Percentiles rank a stretch among this genome's conserved stretches.
These are phyloP conservation scores for Tortricodes alternella DNA, from an alignment of 2,888 invertebrate species.

Conservation along the genomic window DNA sequence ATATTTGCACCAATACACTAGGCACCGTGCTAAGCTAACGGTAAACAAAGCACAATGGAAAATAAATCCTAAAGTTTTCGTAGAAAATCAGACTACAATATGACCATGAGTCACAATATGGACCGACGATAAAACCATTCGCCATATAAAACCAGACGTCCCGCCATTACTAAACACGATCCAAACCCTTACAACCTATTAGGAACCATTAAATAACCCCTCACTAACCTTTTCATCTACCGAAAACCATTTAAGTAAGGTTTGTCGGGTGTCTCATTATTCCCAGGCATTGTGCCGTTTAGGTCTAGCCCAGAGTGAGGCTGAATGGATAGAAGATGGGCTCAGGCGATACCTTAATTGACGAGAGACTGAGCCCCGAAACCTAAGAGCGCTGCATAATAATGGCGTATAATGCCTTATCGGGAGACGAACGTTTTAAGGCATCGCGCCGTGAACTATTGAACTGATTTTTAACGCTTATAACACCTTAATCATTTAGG, in stretches of 20 bases:
- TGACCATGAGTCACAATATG: constrained; percentile 5
- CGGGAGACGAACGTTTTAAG: constrained; percentile 62
- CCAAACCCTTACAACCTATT: constrained; percentile 41
- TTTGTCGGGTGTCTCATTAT: constrained; percentile 70
- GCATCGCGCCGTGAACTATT: constrained; percentile 40
- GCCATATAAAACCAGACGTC: constrained; percentile 19
- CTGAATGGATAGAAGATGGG: constrained; percentile 72
- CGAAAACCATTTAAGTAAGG: constrained; percentile 62
- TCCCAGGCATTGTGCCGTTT: constrained; percentile 70
- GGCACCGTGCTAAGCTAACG: background rate
- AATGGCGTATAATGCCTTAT: constrained; percentile 78
- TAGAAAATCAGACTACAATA: constrained; percentile 12
- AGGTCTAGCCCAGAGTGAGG: constrained; percentile 52
- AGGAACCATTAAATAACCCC: constrained; percentile 49
- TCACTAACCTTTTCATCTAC: constrained; percentile 54
- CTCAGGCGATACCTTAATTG: constrained; percentile 78
- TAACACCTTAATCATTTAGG: no score
- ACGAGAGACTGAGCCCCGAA: constrained; percentile 77
- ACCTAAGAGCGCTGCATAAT: constrained; percentile 78
- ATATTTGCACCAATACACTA: background rate
- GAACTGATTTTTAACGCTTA: no score
- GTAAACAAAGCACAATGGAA: constrained; percentile 2
- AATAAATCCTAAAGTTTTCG: background rate
- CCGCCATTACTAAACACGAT: constrained; percentile 11
- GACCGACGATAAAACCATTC: constrained; percentile 6